Conservation (phyloP, 2,113 vertebrate species). For the Leptocoma aspasia region DNA sequence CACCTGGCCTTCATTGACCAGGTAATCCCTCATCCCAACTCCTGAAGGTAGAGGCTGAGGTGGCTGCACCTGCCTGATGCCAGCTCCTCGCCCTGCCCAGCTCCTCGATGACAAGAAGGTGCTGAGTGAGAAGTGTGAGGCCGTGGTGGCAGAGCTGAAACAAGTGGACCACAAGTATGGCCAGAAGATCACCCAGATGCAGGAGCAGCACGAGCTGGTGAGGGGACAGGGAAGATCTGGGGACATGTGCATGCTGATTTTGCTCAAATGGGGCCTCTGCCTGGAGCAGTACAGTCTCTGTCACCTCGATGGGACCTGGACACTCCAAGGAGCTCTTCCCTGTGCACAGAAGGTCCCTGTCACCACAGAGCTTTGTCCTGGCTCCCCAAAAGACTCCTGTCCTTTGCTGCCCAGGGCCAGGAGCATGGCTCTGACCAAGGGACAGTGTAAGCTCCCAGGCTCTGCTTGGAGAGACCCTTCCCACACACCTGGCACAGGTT, state of each 20-base stretch:
- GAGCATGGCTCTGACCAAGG: not conserved
- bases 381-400: not conserved
- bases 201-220: slow-evolving; percentile 92
- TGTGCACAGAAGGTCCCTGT: not conserved
- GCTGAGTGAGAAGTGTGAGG: slow-evolving; percentile 87
- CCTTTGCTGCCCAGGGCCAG: not conserved
- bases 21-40: slow-evolving; percentile 50
- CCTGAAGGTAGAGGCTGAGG: not conserved
- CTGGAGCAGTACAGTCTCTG: rapidly evolving
- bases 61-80: not conserved
- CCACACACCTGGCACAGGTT: not conserved
- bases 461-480: not conserved
- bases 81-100: slow-evolving; percentile 40
- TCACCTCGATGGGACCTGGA: rapidly evolving
- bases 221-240: not conserved
- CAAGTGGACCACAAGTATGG: slow-evolving; percentile 87
- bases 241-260: not conserved
- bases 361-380: not conserved
- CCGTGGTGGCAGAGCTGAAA: slow-evolving; percentile 83
- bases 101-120: slow-evolving; percentile 92
- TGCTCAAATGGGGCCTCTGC: not conserved
- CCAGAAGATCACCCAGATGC: slow-evolving; percentile 86
- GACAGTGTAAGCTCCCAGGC: not conserved
- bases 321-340: not conserved
- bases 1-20: slow-evolving; percentile 94